These are phyloP conservation scores for Clusia tigrina DNA, from an alignment of 2,888 invertebrate species.

Conservation along the genomic window DNA sequence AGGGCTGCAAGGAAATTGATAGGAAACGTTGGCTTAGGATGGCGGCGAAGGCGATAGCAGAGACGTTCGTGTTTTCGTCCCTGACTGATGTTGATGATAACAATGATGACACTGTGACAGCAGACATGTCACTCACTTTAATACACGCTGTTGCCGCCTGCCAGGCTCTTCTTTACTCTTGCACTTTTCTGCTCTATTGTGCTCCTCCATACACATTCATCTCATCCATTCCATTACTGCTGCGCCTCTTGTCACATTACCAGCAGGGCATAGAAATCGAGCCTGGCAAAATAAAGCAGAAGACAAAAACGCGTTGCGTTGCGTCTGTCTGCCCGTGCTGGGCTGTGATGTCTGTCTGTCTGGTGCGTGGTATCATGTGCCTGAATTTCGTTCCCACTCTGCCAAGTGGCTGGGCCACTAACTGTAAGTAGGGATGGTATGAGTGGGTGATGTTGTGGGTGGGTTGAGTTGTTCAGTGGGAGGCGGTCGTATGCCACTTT, in stretches of 20 bases:
- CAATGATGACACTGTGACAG: constrained; percentile 21
- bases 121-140: constrained; percentile 14
- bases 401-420: background rate
- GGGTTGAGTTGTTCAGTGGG: background rate
- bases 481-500: background rate
- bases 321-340: too few relatives aligned
- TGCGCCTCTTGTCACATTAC: background rate
- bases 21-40: background rate
- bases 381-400: constrained; percentile 1
- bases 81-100: background rate
- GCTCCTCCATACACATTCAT: background rate
- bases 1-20: too few relatives aligned
- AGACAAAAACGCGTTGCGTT: background rate
- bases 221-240: background rate
- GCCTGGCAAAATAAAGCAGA: background rate
- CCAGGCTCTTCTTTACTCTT: constrained; percentile 16
- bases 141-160: too few relatives aligned
- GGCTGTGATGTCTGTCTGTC: too few relatives aligned
- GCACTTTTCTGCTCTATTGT: background rate
- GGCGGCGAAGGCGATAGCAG: background rate
- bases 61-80: too few relatives aligned
- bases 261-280: background rate
- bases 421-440: background rate
- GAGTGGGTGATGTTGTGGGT: background rate
- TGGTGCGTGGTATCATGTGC: background rate